phyloP scores from a whole-genome alignment of 35 echinoderm and acorn worm species.

The Heliocidaris erythrogramma region DNA sequence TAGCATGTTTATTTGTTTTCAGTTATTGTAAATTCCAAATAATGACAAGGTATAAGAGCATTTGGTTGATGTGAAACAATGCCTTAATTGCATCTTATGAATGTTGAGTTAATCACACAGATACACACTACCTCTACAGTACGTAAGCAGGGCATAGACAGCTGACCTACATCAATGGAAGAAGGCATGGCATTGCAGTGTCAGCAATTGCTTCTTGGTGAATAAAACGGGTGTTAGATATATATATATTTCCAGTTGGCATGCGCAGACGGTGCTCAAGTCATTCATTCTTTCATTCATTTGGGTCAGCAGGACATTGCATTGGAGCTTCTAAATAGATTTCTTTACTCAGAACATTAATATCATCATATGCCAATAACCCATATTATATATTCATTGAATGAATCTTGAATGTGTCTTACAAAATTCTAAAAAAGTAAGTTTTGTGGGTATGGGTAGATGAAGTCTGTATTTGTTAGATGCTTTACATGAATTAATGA shows the following conservation, averaged over 20 bases:
- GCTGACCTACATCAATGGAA: neutral
- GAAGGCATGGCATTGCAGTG: neutral
- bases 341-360: neutral
- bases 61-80: conserved; percentile 10
- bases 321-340: neutral
- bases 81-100: conserved; percentile 20
- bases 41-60: neutral
- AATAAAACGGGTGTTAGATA: conserved; percentile 52
- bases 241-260: conserved; percentile 25
- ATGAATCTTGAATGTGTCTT: neutral
- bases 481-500: neutral
- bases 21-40: conserved; percentile 32
- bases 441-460: neutral
- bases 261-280: neutral
- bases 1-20: conserved; percentile 37
- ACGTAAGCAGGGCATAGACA: neutral
- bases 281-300: neutral
- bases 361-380: neutral
- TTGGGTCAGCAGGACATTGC: neutral
- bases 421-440: neutral
- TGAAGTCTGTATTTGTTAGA: neutral
- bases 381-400: neutral
- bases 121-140: conserved; percentile 37
- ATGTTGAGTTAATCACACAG: neutral
- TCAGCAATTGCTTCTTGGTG: neutral